Evolutionary conservation across 2,113 vertebrate genomes (phyloP).

Genomic region (Pollimyrus isidori): DNA sequence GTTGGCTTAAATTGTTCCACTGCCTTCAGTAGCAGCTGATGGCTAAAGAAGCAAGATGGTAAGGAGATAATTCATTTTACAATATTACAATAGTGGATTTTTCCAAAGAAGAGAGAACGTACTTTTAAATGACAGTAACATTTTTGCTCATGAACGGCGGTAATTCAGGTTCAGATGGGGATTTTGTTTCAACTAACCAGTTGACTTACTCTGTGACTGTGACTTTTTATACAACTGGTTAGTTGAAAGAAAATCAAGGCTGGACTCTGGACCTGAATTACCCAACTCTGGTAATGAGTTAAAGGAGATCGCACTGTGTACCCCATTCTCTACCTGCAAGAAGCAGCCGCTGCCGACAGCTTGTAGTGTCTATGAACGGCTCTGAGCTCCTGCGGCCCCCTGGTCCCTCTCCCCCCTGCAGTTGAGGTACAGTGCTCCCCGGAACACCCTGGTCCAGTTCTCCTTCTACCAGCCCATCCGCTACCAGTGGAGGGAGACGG

Average conservation of each 20-base stretch:
- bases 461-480: conserved; percentile 78
- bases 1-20: background rate
- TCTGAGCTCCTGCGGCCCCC: background rate
- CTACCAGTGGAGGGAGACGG: conserved; percentile 74
- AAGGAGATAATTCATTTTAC: background rate
- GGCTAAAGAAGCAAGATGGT: background rate
- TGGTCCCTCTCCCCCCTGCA: conserved; percentile 42
- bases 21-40: background rate
- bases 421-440: conserved; percentile 71
- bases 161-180: too few species aligned
- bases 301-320: too few species aligned
- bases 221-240: too few species aligned
- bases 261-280: too few species aligned
- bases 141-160: background rate
- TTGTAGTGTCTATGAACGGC: too few species aligned
- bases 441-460: conserved; percentile 79
- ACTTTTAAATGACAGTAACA: background rate
- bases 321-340: too few species aligned
- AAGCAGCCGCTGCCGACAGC: too few species aligned
- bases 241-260: too few species aligned
- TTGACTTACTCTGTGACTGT: too few species aligned
- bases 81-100: background rate
- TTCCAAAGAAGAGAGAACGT: background rate
- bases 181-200: too few species aligned
- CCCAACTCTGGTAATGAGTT: too few species aligned